These are phyloP conservation scores for Petrocephalus microphthalmus DNA, from an alignment of 2,113 vertebrate genomes.

Conservation along the genomic window DNA sequence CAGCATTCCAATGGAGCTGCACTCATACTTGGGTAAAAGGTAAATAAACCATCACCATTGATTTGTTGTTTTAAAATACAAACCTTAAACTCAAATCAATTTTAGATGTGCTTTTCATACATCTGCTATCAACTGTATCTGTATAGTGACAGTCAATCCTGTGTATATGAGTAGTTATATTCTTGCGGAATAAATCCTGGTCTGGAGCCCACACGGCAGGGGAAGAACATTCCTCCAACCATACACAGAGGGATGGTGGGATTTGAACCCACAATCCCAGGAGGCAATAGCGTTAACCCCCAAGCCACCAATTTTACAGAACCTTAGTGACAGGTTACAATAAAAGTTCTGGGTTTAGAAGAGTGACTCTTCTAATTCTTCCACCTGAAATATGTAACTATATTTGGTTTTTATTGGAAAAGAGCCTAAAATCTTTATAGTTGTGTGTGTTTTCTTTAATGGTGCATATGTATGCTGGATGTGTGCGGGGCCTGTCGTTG, in stretches of 20 bases:
- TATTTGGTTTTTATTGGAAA: not conserved
- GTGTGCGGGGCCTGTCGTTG: not conserved
- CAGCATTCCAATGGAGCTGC: not conserved
- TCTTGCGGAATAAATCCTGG: not conserved
- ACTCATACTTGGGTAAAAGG: not conserved
- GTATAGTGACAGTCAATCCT: not conserved
- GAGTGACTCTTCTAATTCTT: not conserved
- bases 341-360: not conserved
- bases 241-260: not conserved
- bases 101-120: not conserved
- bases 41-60: not conserved
- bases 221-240: not conserved
- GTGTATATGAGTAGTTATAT: not conserved
- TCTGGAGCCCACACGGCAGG: not conserved
- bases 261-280: not conserved
- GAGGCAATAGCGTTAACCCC: not conserved
- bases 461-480: not conserved
- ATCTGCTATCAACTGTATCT: not conserved
- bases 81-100: not conserved
- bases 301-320: not conserved
- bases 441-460: not conserved
- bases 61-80: not conserved
- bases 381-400: not conserved
- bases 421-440: not conserved
- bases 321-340: not conserved